These are phyloP conservation scores for Drosophila nikananu DNA, from an alignment of 1,140 invertebrate genomes.

Conservation along the genomic window DNA sequence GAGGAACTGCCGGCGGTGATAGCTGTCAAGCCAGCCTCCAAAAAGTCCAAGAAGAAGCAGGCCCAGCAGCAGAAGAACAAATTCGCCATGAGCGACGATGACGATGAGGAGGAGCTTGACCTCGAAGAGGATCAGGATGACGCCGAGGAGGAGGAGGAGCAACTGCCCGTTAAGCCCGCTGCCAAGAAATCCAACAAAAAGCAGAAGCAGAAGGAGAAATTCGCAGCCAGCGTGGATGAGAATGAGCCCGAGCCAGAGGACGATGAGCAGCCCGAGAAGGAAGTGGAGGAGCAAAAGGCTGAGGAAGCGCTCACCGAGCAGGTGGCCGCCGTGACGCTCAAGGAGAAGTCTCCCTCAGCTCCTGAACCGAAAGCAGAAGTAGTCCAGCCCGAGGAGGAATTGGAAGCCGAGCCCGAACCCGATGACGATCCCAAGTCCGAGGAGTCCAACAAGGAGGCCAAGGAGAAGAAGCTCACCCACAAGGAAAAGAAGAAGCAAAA, in stretches of 20 bases:
- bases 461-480: constrained; percentile 93
- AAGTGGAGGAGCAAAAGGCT: constrained; percentile 22
- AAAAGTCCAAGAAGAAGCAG: constrained; percentile 73
- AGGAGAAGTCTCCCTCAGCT: constrained; percentile 17
- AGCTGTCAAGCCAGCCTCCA: constrained; percentile 57
- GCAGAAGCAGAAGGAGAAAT: constrained; percentile 57
- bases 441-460: constrained; percentile 49
- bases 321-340: constrained; percentile 20
- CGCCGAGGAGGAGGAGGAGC: constrained; percentile 20
- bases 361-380: constrained; percentile 13
- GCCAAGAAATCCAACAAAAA: constrained; percentile 69
- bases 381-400: neutral
- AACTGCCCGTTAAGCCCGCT: constrained; percentile 12
- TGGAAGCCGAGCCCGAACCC: neutral
- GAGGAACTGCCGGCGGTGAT: constrained; percentile 23
- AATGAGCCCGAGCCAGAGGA: constrained; percentile 31
- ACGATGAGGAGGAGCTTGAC: constrained; percentile 35
- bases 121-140: constrained; percentile 22
- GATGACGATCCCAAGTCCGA: constrained; percentile 46
- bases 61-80: constrained; percentile 64
- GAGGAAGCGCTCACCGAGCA: constrained; percentile 17
- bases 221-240: constrained; percentile 57
- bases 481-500: constrained; percentile 98
- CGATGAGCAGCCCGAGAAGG: constrained; percentile 33
- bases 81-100: constrained; percentile 66